Evolutionary conservation across 2,888 invertebrate genomes (phyloP), one percentile per base, ranked within the genome.

Genomic region (Limenitis arthemis): DNA sequence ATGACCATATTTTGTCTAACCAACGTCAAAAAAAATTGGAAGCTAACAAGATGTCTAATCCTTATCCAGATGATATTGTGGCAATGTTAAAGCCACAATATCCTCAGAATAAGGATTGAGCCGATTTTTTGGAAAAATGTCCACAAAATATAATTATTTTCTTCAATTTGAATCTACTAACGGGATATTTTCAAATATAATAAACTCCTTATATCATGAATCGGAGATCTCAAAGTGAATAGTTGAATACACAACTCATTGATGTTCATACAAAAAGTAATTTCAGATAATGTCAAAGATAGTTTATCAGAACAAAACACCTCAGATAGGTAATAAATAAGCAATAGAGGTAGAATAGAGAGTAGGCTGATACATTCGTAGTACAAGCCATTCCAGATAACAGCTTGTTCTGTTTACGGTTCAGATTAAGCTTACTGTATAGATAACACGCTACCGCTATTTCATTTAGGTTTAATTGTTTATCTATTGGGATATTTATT

Each of bases 311-410:
- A 46, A 12, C 37, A 46, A n/a, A 36, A 12, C 30, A 37, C 37
- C 49, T 36, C 49, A 40, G 37, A 53, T 49, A 32, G 44, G 40
- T 41, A 30, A 49, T 53, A 53, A 53, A 49, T 53, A 49, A 53
- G 32, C 47, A 41, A 51, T 40, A 44, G 51, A 36, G 12, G 51
- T 44, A 29, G 38, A 20, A 12, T 12, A 20, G 12, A 32, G 42
- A 5, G 31, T 42, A 32, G 32, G 43, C 43, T 31, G 33, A 29
- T 20, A 39, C 40, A 29, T n/a, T 40, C 32, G 20, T n/a, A 29
- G 41, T 41, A 53, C 53, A 46, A 49, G 48, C 44, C 40, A 31
- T 32, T 44, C n/a, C 33, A 53, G 53, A 53, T 53, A 53, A 53
- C 32, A 9, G 40, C 39, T 40, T 32, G 44, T 48, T 53, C 36